Conservation (phyloP, 2,888 invertebrate genomes). For the Amitus sp. region DNA sequence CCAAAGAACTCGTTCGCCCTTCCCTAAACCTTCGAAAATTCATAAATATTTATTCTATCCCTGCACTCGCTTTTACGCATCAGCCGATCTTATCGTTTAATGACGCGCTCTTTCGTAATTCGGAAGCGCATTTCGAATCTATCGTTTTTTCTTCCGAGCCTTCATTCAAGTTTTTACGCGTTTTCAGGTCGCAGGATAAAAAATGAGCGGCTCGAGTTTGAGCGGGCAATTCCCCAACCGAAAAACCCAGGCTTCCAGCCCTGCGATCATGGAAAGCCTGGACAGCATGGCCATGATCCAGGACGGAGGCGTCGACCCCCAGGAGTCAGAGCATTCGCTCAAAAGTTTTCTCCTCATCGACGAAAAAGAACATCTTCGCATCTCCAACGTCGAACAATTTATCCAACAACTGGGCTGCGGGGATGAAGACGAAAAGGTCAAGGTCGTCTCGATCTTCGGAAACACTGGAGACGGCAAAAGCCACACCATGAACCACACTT, state of each 20-base stretch:
- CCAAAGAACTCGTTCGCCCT: not conserved
- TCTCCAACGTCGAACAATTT: constrained; percentile 70
- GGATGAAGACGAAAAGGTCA: constrained; percentile 70
- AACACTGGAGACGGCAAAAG: constrained; percentile 88
- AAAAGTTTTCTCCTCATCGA: constrained; percentile 72
- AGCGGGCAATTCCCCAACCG: constrained; percentile 36
- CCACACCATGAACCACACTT: constrained; percentile 78
- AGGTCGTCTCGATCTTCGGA: constrained; percentile 85
- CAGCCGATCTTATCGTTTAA: constrained; percentile 1
- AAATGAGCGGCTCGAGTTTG: constrained; percentile 30
- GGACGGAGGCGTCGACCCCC: constrained; percentile 29
- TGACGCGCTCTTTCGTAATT: not conserved
- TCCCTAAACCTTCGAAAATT: not conserved
- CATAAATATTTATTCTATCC: not conserved
- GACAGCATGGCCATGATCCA: constrained; percentile 43
- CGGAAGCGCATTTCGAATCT: not conserved
- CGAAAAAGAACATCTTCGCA: constrained; percentile 71
- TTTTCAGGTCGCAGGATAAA: constrained; percentile 8
- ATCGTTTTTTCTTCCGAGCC: not conserved
- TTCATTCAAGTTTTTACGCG: not conserved
- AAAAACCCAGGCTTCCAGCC: constrained; percentile 43
- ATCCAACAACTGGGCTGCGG: constrained; percentile 66
- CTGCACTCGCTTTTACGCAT: not conserved
- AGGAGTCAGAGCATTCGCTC: constrained; percentile 32
- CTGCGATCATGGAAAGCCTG: constrained; percentile 62